A percentile compares a stretch with the other conserved stretches of the same genome.
Conservation (phyloP, 2,113 vertebrate species). For the Xiphophorus couchianus region DNA sequence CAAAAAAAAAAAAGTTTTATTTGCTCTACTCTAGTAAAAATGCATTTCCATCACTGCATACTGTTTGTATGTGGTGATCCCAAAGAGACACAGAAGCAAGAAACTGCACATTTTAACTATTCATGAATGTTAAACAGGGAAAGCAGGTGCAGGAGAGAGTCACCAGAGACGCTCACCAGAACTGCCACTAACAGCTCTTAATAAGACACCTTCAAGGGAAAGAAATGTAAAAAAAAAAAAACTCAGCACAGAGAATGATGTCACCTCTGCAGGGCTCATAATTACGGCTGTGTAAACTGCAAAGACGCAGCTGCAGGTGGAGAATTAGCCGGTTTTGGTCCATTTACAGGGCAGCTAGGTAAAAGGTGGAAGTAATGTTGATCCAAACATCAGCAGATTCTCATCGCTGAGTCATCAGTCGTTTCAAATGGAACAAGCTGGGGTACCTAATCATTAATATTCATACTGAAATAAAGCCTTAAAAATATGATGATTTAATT, state of each 20-base stretch:
- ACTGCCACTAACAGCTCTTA: conserved; percentile 55
- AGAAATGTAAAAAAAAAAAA: conserved; percentile 28
- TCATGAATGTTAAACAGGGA: conserved; percentile 76
- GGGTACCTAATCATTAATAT: not conserved
- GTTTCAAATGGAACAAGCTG: not conserved
- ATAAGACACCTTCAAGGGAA: conserved; percentile 41
- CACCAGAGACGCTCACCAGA: conserved; percentile 43
- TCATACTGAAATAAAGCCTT: not conserved
- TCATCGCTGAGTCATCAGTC: not conserved
- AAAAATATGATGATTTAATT: not conserved
- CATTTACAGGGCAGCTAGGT: not conserved
- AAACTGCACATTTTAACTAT: conserved; percentile 64
- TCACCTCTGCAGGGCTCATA: conserved; percentile 10
- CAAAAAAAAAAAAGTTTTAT: not conserved
- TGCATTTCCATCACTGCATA: not conserved
- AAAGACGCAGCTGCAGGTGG: conserved; percentile 5
- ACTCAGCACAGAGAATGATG: conserved; percentile 20
- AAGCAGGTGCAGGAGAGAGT: conserved; percentile 68
- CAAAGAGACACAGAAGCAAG: conserved; percentile 31
- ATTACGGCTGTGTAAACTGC: conserved; percentile 28
- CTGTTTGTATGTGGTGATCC: conserved; percentile 5
- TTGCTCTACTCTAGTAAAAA: not conserved
- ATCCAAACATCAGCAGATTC: not conserved
- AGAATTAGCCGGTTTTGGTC: not conserved
- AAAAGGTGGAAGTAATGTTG: not conserved